Base-by-base conservation (phyloP, 1,140 invertebrate species). In the Parapsyche elsis region DNA sequence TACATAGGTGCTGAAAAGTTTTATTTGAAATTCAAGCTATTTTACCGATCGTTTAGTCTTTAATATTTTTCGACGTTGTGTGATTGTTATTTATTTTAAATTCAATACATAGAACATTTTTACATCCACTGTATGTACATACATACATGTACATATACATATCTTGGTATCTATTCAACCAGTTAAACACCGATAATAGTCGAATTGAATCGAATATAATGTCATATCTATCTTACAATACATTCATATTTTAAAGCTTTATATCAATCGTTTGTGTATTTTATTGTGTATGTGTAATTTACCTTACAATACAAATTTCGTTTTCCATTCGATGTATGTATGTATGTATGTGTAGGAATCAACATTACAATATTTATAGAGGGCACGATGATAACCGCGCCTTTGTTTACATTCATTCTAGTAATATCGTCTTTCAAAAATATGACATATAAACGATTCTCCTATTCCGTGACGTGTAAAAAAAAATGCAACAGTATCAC, bases 341-440 rank as follows among this genome's bases (percentile, higher is more conserved):
- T 53, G 10, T 53, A 4, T 26, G 26, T 67, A 26, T 67, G n/a
- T 24, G 24, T 12, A 57, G n/a, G 44, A 64, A 77, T 77, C 75
- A 64, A 64, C 26, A 67, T 64, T 77, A 77, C 75, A 77, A 77
- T 77, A 45, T 77, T 77, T 77, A 77, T 77, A 45, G 53, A 23
- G 44, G 45, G 16, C 14, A 64, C 1, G 59, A 77, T 64, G 38
- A 16, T 26, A 49, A 61, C 23, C 75, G 38, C 75, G 57, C 75
- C 75, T 77, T 77, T 59, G 46, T 44, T 26, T 23, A 59, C n/a
- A 61, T 16, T 61, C 21, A 61, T 61, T 61, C 21, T 1, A 5
- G 9, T 21, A 21, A 21, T 61, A 61, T 21, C n/a, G 59, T 23
- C 5, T 61, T 38, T 38, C 30, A 38, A 38, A 38, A 38, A 38